These are phyloP conservation scores for Piaya cayana DNA, from an alignment of 2,113 vertebrate genomes.

Conservation along the genomic window DNA sequence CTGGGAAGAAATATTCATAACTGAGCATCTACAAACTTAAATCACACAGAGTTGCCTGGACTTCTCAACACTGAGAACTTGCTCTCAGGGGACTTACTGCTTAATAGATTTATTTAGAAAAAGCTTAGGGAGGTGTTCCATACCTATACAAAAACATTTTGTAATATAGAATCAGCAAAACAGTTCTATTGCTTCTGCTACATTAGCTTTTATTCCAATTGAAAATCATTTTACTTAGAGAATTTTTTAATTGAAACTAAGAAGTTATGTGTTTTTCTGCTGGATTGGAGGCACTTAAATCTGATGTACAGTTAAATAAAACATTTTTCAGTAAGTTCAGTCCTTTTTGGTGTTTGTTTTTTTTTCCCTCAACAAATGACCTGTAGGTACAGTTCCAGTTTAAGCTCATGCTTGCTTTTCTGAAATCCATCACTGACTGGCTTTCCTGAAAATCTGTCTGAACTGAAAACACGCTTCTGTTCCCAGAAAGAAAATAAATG, in stretches of 20 bases:
- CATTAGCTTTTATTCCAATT: background rate
- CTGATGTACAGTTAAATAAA: background rate
- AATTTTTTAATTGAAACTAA: background rate
- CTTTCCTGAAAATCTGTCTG: background rate
- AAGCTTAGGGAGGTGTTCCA: background rate
- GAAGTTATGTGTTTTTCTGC: background rate
- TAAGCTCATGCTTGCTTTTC: background rate
- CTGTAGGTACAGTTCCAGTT: background rate
- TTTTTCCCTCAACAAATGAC: background rate
- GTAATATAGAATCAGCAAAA: background rate
- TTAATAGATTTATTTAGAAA: background rate
- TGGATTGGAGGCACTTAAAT: background rate
- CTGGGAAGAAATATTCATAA: background rate
- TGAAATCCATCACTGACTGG: background rate
- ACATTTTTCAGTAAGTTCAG: background rate
- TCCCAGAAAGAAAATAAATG: background rate
- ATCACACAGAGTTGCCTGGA: background rate
- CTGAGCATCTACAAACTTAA: background rate
- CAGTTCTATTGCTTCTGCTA: background rate
- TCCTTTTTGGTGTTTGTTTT: background rate
- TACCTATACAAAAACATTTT: background rate
- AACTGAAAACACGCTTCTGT: background rate
- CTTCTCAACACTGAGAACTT: background rate
- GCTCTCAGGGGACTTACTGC: background rate
- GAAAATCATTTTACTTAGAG: constrained; percentile 8